These are phyloP conservation scores for Pinna nobilis DNA, from an alignment of 1,140 invertebrate species.

Conservation along the genomic window DNA sequence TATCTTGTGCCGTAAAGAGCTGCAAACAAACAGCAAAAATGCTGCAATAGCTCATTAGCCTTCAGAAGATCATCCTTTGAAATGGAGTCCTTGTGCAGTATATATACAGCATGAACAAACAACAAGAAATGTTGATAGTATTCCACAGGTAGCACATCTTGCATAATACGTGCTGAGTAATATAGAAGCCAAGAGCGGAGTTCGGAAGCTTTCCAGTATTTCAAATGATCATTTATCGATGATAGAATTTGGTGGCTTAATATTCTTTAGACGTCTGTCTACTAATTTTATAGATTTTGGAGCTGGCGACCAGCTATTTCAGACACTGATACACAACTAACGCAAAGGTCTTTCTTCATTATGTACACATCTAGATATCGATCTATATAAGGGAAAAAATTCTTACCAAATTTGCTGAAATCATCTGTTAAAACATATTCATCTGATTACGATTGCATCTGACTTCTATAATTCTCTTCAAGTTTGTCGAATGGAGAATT, in stretches of 20 bases:
- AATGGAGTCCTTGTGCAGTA: slow-evolving; percentile 9
- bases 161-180: slow-evolving; percentile 21
- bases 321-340: too few relatives aligned
- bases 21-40: slow-evolving; percentile 17
- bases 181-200: slow-evolving; percentile 27
- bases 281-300: not conserved
- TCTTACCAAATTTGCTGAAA: too few relatives aligned
- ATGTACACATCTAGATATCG: too few relatives aligned
- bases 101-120: slow-evolving; percentile 30
- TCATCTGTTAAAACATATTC: too few relatives aligned
- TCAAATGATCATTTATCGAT: slow-evolving; percentile 17
- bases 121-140: slow-evolving; percentile 14
- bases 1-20: slow-evolving; percentile 28
- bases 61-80: not conserved
- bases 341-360: too few relatives aligned
- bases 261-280: slow-evolving; percentile 8
- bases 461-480: too few relatives aligned
- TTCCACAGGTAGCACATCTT: not conserved
- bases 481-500: too few relatives aligned
- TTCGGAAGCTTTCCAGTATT: slow-evolving; percentile 40
- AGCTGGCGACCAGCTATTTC: too few relatives aligned
- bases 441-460: too few relatives aligned
- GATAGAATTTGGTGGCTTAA: slow-evolving; percentile 9
- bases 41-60: slow-evolving; percentile 3
- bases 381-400: too few relatives aligned